Conservation (phyloP, 2,888 invertebrate species). For the Spisula subtruncata region DNA sequence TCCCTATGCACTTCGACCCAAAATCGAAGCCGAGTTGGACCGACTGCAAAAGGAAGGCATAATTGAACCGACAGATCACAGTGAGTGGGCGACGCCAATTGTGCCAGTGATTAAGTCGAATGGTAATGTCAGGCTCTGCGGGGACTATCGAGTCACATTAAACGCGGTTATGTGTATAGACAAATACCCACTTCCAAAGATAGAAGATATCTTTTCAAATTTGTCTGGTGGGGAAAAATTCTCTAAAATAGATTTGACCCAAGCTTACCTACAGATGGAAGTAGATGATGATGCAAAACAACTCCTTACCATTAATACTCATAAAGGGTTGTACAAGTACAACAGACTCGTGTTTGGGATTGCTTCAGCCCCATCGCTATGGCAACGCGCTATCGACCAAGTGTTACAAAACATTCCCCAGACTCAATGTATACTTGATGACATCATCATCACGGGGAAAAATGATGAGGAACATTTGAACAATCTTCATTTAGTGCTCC, state of each 20-base stretch:
- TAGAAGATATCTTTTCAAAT: slow-evolving; percentile 74
- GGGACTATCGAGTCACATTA: slow-evolving; percentile 76
- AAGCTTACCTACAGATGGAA: slow-evolving; percentile 69
- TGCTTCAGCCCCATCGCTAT: slow-evolving; percentile 67
- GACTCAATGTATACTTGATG: slow-evolving; percentile 29
- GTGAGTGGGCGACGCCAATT: slow-evolving; percentile 43
- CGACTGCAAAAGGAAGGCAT: slow-evolving; percentile 34
- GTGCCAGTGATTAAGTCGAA: neutral
- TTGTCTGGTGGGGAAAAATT: slow-evolving; percentile 64
- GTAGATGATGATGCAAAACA: slow-evolving; percentile 60
- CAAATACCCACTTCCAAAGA: slow-evolving; percentile 76
- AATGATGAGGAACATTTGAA: slow-evolving; percentile 49
- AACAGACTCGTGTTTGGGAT: slow-evolving; percentile 70
- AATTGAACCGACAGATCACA: slow-evolving; percentile 32
- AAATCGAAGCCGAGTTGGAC: slow-evolving; percentile 46
- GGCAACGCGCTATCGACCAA: slow-evolving; percentile 75
- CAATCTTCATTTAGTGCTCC: slow-evolving; percentile 29
- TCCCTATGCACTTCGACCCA: slow-evolving; percentile 60
- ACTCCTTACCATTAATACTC: slow-evolving; percentile 69
- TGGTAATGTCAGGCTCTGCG: slow-evolving; percentile 68
- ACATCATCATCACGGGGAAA: slow-evolving; percentile 34
- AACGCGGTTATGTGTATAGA: slow-evolving; percentile 78
- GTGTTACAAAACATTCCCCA: slow-evolving; percentile 63
- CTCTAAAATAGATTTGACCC: slow-evolving; percentile 69
- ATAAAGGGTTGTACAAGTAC: slow-evolving; percentile 61